Evolutionary conservation across 2,797 vertebrate genomes (phyloP), one percentile per base, ranked within the genome.

Genomic region (Lutjanus campechanus): DNA sequence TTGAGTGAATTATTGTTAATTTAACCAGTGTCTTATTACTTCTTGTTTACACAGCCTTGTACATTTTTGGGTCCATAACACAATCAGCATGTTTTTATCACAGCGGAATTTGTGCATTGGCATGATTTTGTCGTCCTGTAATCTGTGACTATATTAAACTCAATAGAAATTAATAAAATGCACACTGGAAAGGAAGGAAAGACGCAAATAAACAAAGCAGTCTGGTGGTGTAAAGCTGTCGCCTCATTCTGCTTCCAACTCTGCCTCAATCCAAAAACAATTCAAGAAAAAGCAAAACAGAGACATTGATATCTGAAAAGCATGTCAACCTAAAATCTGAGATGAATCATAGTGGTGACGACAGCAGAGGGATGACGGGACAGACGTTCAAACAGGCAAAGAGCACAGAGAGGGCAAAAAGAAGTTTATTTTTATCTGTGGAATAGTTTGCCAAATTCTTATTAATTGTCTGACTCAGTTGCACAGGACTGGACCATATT

Each of bases 131-230:
- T 55, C 20, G 15, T 46, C 59, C 49, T 85, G 50, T 75, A 67
- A 77, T 76, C 68, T 90, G 69, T 73, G 76, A 73, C 61, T 82
- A 58, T 58, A 79, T 69, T 68, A 68, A 71, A 61, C 62, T 56
- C 3, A 25, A 44, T 29, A 62, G 63, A 56, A 85, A 75, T 40
- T 20, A 85, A 88, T 81, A 74, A 89, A 82, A 44, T 66, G 55
- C 44, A 44, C 51, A 29, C 25, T 77, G 54, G 58, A 69, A 75
- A 59, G 36, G 36, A 78, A 41, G 29, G 40, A 53, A 69, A 56
- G 29, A 71, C 0, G 10, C 29, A 16, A 75, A 70, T 69, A 85
- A 87, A 80, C 61, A 78, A 71, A 77, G 68, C 61, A 69, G n/a
- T 63, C 69, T 81, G 72, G 19, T 50, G 15, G 20, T 60, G 62